Base-by-base conservation (phyloP, 2,888 invertebrate genomes). In the Microctonus hyperodae region DNA sequence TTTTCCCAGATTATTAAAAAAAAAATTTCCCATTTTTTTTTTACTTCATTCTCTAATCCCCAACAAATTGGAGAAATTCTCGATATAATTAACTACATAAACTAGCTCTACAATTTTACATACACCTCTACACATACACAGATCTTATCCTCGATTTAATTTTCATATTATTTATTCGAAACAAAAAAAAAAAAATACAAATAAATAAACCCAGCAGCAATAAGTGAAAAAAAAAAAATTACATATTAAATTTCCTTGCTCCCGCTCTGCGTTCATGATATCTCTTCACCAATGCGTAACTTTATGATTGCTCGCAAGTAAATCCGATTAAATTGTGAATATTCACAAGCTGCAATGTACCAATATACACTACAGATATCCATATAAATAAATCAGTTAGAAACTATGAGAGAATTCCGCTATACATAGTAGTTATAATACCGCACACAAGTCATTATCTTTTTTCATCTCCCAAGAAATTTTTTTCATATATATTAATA, bases 281-380 rank as follows among this genome's bases (percentile, higher is more conserved):
- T 31, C 33, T 7, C 20, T 16, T 2, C 4, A 37, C 35, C 53
- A 61, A 48, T 51, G 48, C 37, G 35, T 37, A 48, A 67, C 51
- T 67, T 67, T 67, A 67, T 40, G 63, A 67, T 62, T 23, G 37
- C 31, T 35, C 51, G 35, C 48, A 66, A 70, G 68, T 64, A 70
- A 73, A 73, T 71, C 73, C 73, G 73, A 73, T 73, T 73, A 73
- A 73, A 70, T 59, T 62, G 66, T 65, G 65, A 59, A 65, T 59
- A 59, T 37, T 25, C 23, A 33, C 35, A 22, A 48, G 13, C n/a
- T 62, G 33, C n/a, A n/a, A n/a, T n/a, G n/a, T n/a, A n/a, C n/a
- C n/a, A n/a, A n/a, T n/a, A n/a, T n/a, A n/a, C n/a, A n/a, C n/a
- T n/a, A n/a, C n/a, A n/a, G n/a, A n/a, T n/a, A n/a, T n/a, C n/a